These are phyloP conservation scores for Serilophus lunatus DNA, from an alignment of 2,113 vertebrate genomes.

Conservation along the genomic window DNA sequence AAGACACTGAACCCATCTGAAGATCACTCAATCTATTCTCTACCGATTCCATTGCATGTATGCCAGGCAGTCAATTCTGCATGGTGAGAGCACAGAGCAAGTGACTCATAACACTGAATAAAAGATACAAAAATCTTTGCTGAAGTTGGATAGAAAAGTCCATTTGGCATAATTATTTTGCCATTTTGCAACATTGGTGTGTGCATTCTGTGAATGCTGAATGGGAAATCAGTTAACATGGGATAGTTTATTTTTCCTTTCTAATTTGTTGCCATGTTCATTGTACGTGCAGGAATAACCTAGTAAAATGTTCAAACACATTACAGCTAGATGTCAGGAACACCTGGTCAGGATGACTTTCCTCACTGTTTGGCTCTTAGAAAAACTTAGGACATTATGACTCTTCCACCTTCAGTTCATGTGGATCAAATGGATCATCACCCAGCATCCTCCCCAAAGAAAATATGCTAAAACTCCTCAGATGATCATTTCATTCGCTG, in stretches of 20 bases:
- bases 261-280: not conserved
- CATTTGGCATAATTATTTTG: not conserved
- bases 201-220: not conserved
- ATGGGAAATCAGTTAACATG: not conserved
- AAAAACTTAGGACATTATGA: not conserved
- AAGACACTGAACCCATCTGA: not conserved
- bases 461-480: not conserved
- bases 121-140: not conserved
- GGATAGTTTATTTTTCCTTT: not conserved
- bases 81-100: fast-evolving
- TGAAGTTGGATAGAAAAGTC: not conserved
- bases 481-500: not conserved
- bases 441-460: not conserved
- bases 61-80: not conserved
- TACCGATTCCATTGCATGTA: not conserved
- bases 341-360: not conserved
- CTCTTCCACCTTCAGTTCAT: not conserved
- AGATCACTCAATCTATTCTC: not conserved
- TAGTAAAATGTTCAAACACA: not conserved
- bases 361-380: not conserved
- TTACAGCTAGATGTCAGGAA: not conserved
- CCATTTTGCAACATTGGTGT: not conserved
- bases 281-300: not conserved
- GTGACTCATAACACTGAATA: not conserved
- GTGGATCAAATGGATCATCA: not conserved